A percentile compares a stretch with the other conserved stretches of the same genome.
These are phyloP conservation scores for Mesoclemmys tuberculata DNA, from an alignment of 2,113 vertebrate genomes.

Conservation along the genomic window DNA sequence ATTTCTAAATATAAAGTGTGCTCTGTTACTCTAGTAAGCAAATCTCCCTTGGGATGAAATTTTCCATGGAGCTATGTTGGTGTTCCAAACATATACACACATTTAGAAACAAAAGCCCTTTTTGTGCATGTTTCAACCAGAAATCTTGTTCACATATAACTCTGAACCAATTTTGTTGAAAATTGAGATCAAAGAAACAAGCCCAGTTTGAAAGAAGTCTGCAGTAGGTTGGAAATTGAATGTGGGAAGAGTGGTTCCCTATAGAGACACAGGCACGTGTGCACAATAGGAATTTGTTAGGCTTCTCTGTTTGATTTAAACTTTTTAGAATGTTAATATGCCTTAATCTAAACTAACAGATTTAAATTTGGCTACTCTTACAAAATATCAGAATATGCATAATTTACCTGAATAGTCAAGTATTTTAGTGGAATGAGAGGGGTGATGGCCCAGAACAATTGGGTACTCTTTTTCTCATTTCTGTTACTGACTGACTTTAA, in stretches of 20 bases:
- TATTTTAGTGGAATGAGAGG: neutral
- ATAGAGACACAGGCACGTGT: neutral
- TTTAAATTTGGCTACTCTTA: neutral
- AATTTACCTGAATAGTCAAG: fast-evolving
- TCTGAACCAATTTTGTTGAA: fast-evolving
- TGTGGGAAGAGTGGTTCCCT: fast-evolving
- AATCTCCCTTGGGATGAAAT: neutral
- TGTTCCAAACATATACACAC: neutral
- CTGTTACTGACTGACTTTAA: neutral
- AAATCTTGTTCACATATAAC: fast-evolving
- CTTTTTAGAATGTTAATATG: neutral
- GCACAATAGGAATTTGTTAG: fast-evolving
- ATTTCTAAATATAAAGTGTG: neutral
- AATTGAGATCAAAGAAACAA: neutral
- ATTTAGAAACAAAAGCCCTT: neutral
- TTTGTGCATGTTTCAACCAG: fast-evolving
- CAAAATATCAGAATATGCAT: fast-evolving
- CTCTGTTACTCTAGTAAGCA: neutral
- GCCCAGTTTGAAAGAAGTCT: neutral
- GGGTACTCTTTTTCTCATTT: neutral
- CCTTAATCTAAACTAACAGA: fast-evolving
- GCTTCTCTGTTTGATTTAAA: neutral
- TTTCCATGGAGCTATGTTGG: neutral
- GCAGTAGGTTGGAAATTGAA: fast-evolving
- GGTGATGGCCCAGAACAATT: neutral